phyloP scores from a whole-genome alignment of 1,140 invertebrate species.

The Lordiphosa clarofinis region DNA sequence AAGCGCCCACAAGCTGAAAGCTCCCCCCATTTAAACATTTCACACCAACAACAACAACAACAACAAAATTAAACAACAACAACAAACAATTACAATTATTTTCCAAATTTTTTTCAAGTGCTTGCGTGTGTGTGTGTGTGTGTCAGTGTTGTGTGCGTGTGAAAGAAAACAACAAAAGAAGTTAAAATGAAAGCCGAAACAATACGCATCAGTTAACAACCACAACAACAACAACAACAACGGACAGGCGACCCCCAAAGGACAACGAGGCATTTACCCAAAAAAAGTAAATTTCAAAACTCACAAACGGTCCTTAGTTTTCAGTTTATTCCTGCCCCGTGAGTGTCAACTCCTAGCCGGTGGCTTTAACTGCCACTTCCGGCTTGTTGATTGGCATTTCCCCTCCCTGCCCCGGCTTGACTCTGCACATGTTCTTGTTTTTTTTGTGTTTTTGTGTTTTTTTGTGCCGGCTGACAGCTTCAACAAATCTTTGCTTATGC shows the following conservation, averaged over 20 bases:
- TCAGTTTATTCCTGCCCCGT: no score
- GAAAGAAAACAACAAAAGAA: neutral
- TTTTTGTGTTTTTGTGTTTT: no score
- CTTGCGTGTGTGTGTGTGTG: constrained; percentile 43
- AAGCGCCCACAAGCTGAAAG: constrained; percentile 52
- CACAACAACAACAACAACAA: neutral
- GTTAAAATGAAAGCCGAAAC: constrained; percentile 54
- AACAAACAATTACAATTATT: constrained; percentile 11
- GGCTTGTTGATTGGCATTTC: constrained; percentile 74
- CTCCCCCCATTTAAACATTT: constrained; percentile 29
- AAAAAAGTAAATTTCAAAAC: constrained; percentile 1
- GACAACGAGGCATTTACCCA: neutral
- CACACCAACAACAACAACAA: constrained; percentile 21
- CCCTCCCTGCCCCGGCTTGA: no score
- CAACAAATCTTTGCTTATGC: neutral
- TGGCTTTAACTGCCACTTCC: constrained; percentile 64
- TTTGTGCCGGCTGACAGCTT: constrained; percentile 29
- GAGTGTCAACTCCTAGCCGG: no score
- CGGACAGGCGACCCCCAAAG: no score
- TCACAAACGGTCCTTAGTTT: no score
- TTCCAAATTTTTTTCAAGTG: constrained; percentile 55
- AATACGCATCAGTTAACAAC: constrained; percentile 38
- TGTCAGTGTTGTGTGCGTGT: constrained; percentile 16
- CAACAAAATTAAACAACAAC: constrained; percentile 5
- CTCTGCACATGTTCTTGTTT: no score